Base-by-base conservation (phyloP, 2,888 invertebrate species). In the Cepaea hortensis region DNA sequence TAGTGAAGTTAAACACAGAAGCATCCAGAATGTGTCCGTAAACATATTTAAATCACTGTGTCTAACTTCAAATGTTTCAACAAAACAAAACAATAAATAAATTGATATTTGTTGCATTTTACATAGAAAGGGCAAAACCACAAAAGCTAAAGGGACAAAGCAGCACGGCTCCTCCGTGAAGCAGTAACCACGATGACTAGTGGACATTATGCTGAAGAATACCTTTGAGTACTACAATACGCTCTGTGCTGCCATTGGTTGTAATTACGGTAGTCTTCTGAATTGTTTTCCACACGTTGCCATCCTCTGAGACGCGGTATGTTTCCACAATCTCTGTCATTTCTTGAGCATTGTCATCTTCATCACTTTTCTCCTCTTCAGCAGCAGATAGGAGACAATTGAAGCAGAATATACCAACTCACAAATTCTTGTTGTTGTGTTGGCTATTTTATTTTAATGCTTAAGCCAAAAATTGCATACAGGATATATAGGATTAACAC, bases 221-320 rank as follows among this genome's bases (percentile, higher is more conserved):
- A 93, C 93, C 93, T 93, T 91, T 91, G 62, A 92, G 88, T 11
- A 91, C 90, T 86, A 91, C 90, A 62, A 91, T 87, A 87, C 87
- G 89, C 83, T 92, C 92, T 46, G 90, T 90, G 48, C 91, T 92
- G 81, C 92, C 92, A 23, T 89, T 85, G 55, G 92, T 89, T n/a
- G 91, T 91, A 82, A 92, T 92, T 35, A 90, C 92, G 62, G 92
- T 93, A 9, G 91, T 91, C 90, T 93, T 93, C 87, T 91, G 91
- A 77, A 92, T 90, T 72, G 92, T 92, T 90, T 92, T 91, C 92
- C 92, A 92, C 18, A 90, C 91, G 55, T 90, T 90, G 20, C 92
- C 93, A 88, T 92, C 93, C 70, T 91, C 91, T 20, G 91, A 91
- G 6, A 91, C 91, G 82, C 91, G 90, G 87, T 90, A 92, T 15